Evolutionary conservation across 2,113 vertebrate species (phyloP).

Genomic region (Lycaon pictus): DNA sequence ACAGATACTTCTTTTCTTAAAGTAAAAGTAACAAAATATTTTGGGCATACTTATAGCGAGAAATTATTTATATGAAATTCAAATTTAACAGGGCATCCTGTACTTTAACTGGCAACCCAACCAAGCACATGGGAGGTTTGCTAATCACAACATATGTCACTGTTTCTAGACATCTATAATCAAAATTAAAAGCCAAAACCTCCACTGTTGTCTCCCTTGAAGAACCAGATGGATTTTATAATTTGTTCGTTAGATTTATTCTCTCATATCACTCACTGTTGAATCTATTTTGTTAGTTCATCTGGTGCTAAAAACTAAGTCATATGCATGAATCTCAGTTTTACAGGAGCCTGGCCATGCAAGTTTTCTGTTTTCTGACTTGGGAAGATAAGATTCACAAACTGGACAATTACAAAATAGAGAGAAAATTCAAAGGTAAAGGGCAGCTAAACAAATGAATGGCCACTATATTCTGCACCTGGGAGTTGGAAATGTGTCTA

Average conservation of each 20-base stretch:
- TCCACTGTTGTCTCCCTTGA: neutral
- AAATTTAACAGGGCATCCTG: neutral
- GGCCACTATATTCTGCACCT: neutral
- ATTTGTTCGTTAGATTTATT: neutral
- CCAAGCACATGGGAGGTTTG: neutral
- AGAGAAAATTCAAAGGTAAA: neutral
- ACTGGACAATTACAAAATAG: neutral
- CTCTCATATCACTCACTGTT: neutral
- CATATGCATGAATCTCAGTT: neutral
- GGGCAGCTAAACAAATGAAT: neutral
- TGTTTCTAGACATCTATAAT: neutral
- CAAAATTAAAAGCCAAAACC: neutral
- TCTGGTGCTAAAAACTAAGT: neutral
- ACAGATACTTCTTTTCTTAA: neutral
- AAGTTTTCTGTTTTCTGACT: constrained; percentile 25
- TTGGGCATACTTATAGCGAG: neutral
- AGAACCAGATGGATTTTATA: neutral
- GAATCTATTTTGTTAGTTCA: neutral
- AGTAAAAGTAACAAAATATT: neutral
- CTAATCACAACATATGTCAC: neutral
- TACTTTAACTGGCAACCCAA: neutral
- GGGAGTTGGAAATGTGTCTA: neutral
- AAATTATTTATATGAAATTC: constrained; percentile 27
- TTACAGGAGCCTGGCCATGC: neutral
- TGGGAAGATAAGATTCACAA: neutral